Evolutionary conservation across 2,113 vertebrate species (phyloP), one percentile per base, ranked within the genome.

Genomic region (Varanus komodoensis): DNA sequence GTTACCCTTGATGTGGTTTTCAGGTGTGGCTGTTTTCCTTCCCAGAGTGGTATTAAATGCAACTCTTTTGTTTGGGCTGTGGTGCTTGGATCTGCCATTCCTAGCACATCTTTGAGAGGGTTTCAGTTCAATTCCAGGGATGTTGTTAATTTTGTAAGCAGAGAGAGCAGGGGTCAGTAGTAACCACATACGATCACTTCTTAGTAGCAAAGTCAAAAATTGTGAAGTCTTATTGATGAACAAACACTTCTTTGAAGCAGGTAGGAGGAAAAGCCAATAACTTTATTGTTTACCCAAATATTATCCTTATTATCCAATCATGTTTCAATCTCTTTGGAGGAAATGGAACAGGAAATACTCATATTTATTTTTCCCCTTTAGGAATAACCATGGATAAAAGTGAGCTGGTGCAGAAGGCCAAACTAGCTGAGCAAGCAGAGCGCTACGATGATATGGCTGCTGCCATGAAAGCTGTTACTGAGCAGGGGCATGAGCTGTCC

Each of bases 381-480:
- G 97, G 96, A 94, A 96, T 95, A 97, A 97, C 97, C 94, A 99
- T 99, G 99, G 99, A 99, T 97, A 99, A 99, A 97, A 98, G 98
- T 91, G 99, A 99, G 94, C 98, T 99, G 97, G 98, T 99, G 88
- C 99, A 99, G 98, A 99, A 99, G 97, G 99, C 99, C 95, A 99
- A 99, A 82, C 97, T 99, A 73, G 98, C 99, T 1, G 99, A 99
- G 94, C 99, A 99, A 98, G 98, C 99, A 0, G 99, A 99, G 96
- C 99, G 98, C 93, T 99, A 99, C 17, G 99, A 99, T 91, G 99
- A 99, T 93, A 99, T 99, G 99, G 98, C 99, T 87, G 97, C 98
- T 79, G 98, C 99, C 73, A 99, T 99, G 99, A 99, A 99, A 96
- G 97, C 97, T 0, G 99, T 99, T 95, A 99, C 99, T 0, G 99